Evolutionary conservation across 1,140 invertebrate genomes (phyloP), one percentile per base, ranked within the genome.

Genomic region (Procambarus virginalis): DNA sequence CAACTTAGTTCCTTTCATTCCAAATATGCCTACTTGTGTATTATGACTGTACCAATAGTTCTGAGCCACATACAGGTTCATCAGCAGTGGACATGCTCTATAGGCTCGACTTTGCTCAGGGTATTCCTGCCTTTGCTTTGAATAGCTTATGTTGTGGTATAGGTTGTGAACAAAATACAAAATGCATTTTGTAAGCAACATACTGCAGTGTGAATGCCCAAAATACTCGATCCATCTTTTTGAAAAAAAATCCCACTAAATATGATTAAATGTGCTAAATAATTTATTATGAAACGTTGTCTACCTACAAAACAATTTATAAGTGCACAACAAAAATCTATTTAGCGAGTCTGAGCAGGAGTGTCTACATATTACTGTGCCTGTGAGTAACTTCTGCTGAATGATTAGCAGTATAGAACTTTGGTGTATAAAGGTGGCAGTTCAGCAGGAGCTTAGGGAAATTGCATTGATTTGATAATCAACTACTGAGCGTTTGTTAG

Each of bases 121-220:
- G 75, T 86, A 79, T 79, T 70, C 78, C 85, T 49, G 76, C 58
- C 85, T 80, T 87, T 68, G 77, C 85, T 80, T 87, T 68, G 77
- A 87, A 87, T 46, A 80, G 77, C 85, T 87, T 77, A 87, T 51
- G 46, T 49, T 49, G 58, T 87, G 20, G n/a, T 73, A 73, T 34
- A 73, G 34, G 68, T 34, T 73, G 68, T 34, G 22, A 73, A 22
- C n/a, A 73, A 73, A 73, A 68, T 68, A 17, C 34, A 55, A 55
- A 12, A 55, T 9, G 51, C 8, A 14, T 34, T 73, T 14, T 73
- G 68, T 73, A 73, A 73, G n/a, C 22, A 34, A 34, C 22, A 4
- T 34, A 73, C 68, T 73, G 10, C 22, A 22, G 20, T 73, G 22
- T 73, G 68, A 73, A 34, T 73, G 68, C 22, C 68, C 22, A 73